A percentile compares a stretch with the other conserved stretches of the same genome.
These are phyloP conservation scores for Hydrocynus forskahlii DNA, from an alignment of 2,797 vertebrate species.

Conservation along the genomic window DNA sequence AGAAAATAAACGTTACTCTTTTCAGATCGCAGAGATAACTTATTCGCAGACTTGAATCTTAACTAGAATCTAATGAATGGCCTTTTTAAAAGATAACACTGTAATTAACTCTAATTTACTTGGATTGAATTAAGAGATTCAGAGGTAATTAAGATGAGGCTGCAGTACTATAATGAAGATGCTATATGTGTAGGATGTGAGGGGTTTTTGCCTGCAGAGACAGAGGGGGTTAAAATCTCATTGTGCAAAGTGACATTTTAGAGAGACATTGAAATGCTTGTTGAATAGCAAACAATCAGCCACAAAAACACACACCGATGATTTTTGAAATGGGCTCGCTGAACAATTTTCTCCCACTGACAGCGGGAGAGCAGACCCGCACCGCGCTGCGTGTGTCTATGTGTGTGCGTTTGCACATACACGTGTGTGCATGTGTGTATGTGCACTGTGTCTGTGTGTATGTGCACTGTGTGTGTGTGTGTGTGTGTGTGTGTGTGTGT, in stretches of 20 bases:
- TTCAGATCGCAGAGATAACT: constrained; percentile 33
- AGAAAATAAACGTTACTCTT: constrained; percentile 12
- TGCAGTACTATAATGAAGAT: constrained; percentile 33
- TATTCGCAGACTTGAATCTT: constrained; percentile 31
- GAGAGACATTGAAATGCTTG: constrained; percentile 61
- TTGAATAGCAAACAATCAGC: constrained; percentile 64
- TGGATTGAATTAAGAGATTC: constrained; percentile 47
- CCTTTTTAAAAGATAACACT: constrained; percentile 37
- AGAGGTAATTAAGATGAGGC: constrained; percentile 34
- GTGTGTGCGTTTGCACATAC: constrained; percentile 8
- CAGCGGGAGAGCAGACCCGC: constrained; percentile 42
- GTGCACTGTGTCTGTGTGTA: not conserved
- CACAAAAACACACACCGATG: constrained; percentile 61
- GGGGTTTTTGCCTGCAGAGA: constrained; percentile 24
- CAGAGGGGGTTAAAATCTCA: constrained; percentile 53
- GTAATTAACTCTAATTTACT: constrained; percentile 46
- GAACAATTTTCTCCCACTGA: constrained; percentile 71
- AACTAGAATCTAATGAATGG: constrained; percentile 40
- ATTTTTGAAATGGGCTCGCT: constrained; percentile 65
- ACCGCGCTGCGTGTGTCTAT: constrained; percentile 22
- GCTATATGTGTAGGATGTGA: constrained; percentile 34
- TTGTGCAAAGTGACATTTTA: constrained; percentile 55
- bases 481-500: constrained; percentile 16
- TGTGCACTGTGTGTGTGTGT: constrained; percentile 30
- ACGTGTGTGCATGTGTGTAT: constrained; percentile 15